Base-by-base conservation (phyloP, 30 jellyfish, hydroid and myxozoan species). In the Pelagia noctiluca region DNA sequence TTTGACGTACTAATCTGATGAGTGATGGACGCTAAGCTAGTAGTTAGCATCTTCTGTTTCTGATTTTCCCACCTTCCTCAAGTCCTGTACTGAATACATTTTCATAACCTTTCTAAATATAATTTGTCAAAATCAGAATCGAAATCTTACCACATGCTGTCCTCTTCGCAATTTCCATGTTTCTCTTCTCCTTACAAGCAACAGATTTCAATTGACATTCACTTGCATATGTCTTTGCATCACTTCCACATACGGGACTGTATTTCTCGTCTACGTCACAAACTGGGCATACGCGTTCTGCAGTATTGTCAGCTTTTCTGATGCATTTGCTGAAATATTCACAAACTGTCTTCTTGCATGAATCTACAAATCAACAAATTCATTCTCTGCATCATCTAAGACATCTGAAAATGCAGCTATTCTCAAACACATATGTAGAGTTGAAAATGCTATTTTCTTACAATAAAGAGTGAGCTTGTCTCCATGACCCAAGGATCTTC, bases 201-300 rank as follows among this genome's bases (percentile, higher is more conserved):
- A 7, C 71, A 13, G n/a, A 18, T 83, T 69, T 57, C 68, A 94
- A 35, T 24, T 83, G 76, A 67, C 99, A 94, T 49, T 63, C 73
- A 71, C 60, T 85, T 2, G 96, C 97, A 78, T 80, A 94, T 29
- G 99, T 85, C 32, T 34, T 46, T 38, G 95, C 95, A 84, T 94
- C 87, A 47, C 90, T 86, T 19, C 97, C 97, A 83, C 99, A 94
- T 16, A 88, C 95, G 18, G 87, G 95, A 42, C 65, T 34, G 36
- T 63, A 77, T 0, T 5, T 26, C 0, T 60, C 57, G 24, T 71
- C 31, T 22, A 16, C 52, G 28, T 65, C 62, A 37, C 96, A 88
- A 19, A 53, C 5, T 19, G 80, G 96, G 46, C 96, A 88, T 21
- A 78, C 46, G 50, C 96, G 78, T 29, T 78, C 92, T 3, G 77